Percentiles rank a stretch among this genome's conserved stretches.
Conservation (phyloP, 2,888 invertebrate genomes). For the Brenthis hecate region DNA sequence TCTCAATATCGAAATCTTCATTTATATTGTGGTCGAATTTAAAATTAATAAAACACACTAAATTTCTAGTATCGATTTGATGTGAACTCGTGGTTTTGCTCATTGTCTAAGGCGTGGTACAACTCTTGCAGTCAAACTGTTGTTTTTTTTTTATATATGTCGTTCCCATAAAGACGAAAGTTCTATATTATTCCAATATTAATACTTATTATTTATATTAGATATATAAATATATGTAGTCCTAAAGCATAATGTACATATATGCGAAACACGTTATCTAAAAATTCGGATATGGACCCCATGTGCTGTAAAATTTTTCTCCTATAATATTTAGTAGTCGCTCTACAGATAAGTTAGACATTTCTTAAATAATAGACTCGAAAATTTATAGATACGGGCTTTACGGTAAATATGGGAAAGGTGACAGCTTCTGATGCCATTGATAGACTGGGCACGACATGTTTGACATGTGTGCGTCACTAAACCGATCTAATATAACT, state of each 20-base stretch:
- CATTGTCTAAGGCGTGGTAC: too few relatives aligned
- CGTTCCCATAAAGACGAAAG: not conserved
- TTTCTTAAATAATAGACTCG: slow-evolving; percentile 20
- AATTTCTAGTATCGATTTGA: too few relatives aligned
- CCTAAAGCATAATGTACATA: not conserved
- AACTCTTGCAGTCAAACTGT: not conserved
- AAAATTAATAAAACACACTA: too few relatives aligned
- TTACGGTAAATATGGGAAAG: slow-evolving; percentile 11
- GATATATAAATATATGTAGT: too few relatives aligned
- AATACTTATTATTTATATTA: too few relatives aligned
- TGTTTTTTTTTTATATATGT: not conserved
- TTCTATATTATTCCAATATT: too few relatives aligned
- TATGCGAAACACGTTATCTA: slow-evolving; percentile 14
- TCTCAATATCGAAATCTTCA: too few relatives aligned
- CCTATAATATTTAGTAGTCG: slow-evolving; percentile 18
- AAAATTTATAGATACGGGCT: slow-evolving; percentile 21
- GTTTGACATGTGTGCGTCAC: too few relatives aligned
- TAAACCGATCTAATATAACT: not conserved
- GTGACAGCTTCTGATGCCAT: slow-evolving; percentile 5
- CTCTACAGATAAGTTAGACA: slow-evolving; percentile 28
- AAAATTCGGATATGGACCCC: slow-evolving; percentile 17
- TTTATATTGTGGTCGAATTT: too few relatives aligned
- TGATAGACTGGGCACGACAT: too few relatives aligned
- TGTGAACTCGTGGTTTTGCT: too few relatives aligned
- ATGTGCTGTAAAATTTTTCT: slow-evolving; percentile 24